Base-by-base conservation (phyloP, 2,113 vertebrate genomes). In the Myxocyprinus asiaticus region DNA sequence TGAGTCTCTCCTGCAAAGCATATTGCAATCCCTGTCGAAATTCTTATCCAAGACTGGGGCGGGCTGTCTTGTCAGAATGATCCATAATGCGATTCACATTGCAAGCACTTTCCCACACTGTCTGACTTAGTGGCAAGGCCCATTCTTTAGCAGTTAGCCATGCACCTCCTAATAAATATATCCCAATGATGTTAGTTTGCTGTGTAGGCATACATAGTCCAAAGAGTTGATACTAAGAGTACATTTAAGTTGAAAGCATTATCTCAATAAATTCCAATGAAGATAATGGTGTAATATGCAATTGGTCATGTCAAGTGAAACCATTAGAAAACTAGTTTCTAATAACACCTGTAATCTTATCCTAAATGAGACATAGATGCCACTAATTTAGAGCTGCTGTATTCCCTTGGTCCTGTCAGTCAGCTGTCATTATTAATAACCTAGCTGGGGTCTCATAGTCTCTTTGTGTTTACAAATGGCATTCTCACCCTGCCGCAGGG, bases 1-100 rank as follows among this genome's bases (percentile, higher is more conserved):
- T 85, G 87, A 88, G 88, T 86, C 83, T 77, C 81, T 82, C 67
- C 88, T 90, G 89, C 89, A 92, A 91, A 91, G 85, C 90, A 89
- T 93, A 93, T 91, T 91, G 88, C 81, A 90, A 82, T 87, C 79
- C 71, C 86, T 83, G 76, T 89, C 84, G 83, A 90, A 87, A 87
- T 87, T 84, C 85, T 83, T 74, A 80, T 87, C 83, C 75, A 81
- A 80, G 84, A 85, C 76, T 89, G 87, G 87, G 86, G 4, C n/a
- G 71, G 84, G 82, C 83, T 83, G 88, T 84, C 85, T 86, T 86
- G 84, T 88, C 85, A 89, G 53, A 77, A 86, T 91, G 90, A 90
- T 91, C 84, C 87, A 92, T 91, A 88, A 83, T 85, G 82, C 82
- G 85, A 83, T 86, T 86, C 85, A 86, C 85, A 83, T 88, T 76